Evolutionary conservation across 1,140 invertebrate species (phyloP), one percentile per base, ranked within the genome.

Genomic region (Pseudobourletiella spinata): DNA sequence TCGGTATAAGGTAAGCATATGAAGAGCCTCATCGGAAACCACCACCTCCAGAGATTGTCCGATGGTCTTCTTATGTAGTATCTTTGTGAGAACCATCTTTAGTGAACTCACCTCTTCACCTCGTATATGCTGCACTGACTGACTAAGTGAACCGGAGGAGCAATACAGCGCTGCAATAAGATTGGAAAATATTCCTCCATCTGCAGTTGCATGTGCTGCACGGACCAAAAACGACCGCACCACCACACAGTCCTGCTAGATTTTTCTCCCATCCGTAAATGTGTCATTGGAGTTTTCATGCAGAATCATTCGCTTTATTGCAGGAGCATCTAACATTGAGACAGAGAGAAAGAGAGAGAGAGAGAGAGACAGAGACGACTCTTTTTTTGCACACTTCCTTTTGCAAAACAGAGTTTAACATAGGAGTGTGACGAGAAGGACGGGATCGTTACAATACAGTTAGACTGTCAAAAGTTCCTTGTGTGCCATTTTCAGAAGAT

Each of bases 191-290:
- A 15, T 48, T 48, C 18, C 18, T 22, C 44, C 20, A 18, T 18
- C 44, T 48, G 44, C 44, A 48, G 44, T 48, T 48, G 44, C 44
- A 48, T 48, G 44, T 22, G 6, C 18, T 48, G 44, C 44, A 48
- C 18, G 6, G 6, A 48, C 44, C 44, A 48, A 48, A 48, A 6
- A 48, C n/a, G n/a, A n/a, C n/a, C n/a, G n/a, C n/a, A n/a, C n/a
- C n/a, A n/a, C n/a, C n/a, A n/a, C n/a, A n/a, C n/a, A n/a, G n/a
- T n/a, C n/a, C n/a, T n/a, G n/a, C n/a, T n/a, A n/a, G n/a, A n/a
- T n/a, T 39, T 39, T 39, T 39, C 8, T 39, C n/a, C 32, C 32
- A n/a, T 8, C 32, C 8, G n/a, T 39, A 39, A n/a, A 39, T n/a
- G 32, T 39, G 8, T 39, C 32, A 39, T 39, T 39, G 32, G 32